phyloP scores from a whole-genome alignment of 2,888 invertebrate genomes.

The Poecilus cupreus region DNA sequence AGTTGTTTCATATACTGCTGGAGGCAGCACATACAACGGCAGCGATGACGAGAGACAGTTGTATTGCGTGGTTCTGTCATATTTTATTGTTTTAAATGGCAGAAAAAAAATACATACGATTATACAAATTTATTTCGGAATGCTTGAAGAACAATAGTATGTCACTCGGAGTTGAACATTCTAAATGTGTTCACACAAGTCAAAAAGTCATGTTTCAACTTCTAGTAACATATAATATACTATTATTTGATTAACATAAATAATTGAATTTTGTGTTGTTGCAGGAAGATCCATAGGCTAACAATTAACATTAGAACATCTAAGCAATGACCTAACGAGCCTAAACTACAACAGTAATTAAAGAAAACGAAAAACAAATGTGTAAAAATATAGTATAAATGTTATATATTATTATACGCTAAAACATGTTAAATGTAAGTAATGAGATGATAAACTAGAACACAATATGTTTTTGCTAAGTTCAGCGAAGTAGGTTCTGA shows the following conservation, averaged over 20 bases:
- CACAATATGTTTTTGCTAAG: slow-evolving; percentile 25
- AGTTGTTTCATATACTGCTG: no score
- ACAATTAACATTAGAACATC: slow-evolving; percentile 44
- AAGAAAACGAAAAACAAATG: slow-evolving; percentile 49
- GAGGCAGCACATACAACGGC: no score
- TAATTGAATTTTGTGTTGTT: background rate
- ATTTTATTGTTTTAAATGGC: no score
- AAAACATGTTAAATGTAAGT: slow-evolving; percentile 64
- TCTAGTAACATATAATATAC: no score
- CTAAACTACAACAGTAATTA: slow-evolving; percentile 48
- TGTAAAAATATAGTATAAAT: slow-evolving; percentile 53
- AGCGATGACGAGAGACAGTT: no score
- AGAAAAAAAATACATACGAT: no score
- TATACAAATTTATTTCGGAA: no score
- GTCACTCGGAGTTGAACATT: no score
- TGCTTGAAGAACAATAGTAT: no score
- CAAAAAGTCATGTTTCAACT: no score
- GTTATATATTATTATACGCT: slow-evolving; percentile 57
- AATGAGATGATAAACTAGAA: slow-evolving; percentile 64
- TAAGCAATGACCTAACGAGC: slow-evolving; percentile 55
- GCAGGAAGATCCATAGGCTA: slow-evolving; percentile 57
- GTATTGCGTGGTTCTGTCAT: no score
- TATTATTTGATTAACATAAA: background rate
- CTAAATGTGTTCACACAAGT: no score
- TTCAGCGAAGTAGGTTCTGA: slow-evolving; percentile 34